Evolutionary conservation across 2,888 invertebrate species (phyloP), one percentile per base, ranked within the genome.

Genomic region (Hedychridium roseum): DNA sequence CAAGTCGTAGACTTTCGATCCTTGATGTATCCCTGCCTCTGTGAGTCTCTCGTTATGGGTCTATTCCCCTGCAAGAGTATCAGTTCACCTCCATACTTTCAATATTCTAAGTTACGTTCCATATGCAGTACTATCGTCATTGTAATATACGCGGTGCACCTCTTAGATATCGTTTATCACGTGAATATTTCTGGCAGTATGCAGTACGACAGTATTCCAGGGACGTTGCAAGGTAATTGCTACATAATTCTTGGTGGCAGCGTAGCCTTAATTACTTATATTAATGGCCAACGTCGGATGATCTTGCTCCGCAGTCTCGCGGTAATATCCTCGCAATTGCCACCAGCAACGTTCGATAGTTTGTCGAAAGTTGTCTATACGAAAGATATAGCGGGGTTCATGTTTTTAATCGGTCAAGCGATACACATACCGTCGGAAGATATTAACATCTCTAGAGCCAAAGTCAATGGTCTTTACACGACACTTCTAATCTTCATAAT

Each of bases 11-110:
- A 67, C 41, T 71, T 64, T 20, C 14, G 41, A 1, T 54, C 66
- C 1, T 12, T 72, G 36, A 68, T 74, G 54, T 31, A 43, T 7
- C 66, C 67, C 0, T 59, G 50, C 4, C 54, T 68, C 7, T 39
- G 47, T 2, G 9, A 70, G 0, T 53, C 50, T 6, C 48, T 42
- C 5, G 3, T 65, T 1, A 20, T 57, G 4, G 74, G 74, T 3
- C 18, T 69, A 0, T 60, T 73, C 2, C 66, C 74, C 0, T 74
- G 58, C 41, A 60, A 58, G 18, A 45, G 61, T 3, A 45, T 42
- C 14, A 50, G 51, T 1, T 28, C 49, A 0, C 35, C 9, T 39
- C 54, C 6, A 38, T 31, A 5, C 3, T 16, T 2, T 68, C 66
- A 0, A 65, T 32, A 27, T 20, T 6, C 1, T n/a, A n/a, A 45